These are phyloP conservation scores for Malurus elegans DNA, from an alignment of 2,113 vertebrate genomes.

Conservation along the genomic window DNA sequence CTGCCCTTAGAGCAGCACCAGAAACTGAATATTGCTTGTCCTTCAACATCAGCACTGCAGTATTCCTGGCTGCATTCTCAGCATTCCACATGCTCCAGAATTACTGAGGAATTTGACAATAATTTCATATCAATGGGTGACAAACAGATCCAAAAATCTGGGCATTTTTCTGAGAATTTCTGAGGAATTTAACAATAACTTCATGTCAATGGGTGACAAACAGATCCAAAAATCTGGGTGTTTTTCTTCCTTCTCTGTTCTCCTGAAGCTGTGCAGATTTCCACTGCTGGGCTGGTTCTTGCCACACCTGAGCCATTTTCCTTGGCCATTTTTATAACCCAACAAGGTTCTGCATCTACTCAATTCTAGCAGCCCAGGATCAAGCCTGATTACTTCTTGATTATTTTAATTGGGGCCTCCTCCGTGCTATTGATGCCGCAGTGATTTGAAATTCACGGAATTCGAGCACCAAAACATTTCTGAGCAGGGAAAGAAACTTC, in stretches of 20 bases:
- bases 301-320: background rate
- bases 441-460: background rate
- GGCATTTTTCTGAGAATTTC: background rate
- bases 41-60: background rate
- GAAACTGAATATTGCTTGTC: background rate
- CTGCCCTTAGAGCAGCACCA: background rate
- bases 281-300: background rate
- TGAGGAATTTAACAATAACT: background rate
- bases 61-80: fast-evolving
- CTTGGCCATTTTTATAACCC: background rate
- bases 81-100: background rate
- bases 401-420: background rate
- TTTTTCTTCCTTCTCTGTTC: background rate
- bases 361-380: background rate
- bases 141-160: background rate
- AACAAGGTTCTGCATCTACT: background rate
- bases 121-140: background rate
- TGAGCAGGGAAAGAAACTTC: background rate
- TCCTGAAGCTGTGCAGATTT: background rate
- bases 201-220: background rate
- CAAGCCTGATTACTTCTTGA: background rate
- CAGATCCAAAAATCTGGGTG: background rate
- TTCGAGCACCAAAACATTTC: background rate
- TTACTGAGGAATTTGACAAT: background rate
- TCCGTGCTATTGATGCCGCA: background rate